Evolutionary conservation across 2,797 vertebrate species (phyloP), one percentile per base, ranked within the genome.

Genomic region (Coregonus suidteri): DNA sequence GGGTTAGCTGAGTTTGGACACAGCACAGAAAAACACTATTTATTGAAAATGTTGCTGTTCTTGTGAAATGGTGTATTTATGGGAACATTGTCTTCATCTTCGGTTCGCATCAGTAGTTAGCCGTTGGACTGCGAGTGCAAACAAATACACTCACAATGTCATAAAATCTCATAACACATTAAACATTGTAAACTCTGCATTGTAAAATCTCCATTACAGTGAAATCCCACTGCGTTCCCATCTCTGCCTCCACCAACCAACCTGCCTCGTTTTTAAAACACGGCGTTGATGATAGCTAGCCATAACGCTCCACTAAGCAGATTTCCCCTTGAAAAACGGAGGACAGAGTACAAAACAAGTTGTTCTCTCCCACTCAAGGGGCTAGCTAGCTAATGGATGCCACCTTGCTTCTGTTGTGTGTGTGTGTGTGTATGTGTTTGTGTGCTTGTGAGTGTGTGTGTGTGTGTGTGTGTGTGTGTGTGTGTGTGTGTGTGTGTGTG

Each of bases 311-410:
- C 93, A 92, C 91, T 92, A 1, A 3, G 41, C 41, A 77, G 77
- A 31, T 80, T 84, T 77, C 41, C 73, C 54, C 71, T 76, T 75
- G 76, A 76, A 52, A 89, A 69, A 53, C 75, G 74, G 76, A 82
- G 83, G 41, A 62, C 2, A 20, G n/a, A 85, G 90, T 90, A 90
- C 91, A 89, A 90, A 90, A 87, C 82, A 78, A 91, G 82, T 88
- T 4, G 59, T 62, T 13, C 59, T 62, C n/a, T 85, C 93, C 86
- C 86, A 92, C 91, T 94, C 81, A 77, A 93, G 90, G 90, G 91
- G 84, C 91, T 85, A 87, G 89, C 89, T 90, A 94, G n/a, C 6
- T 62, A 20, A 25, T 25, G 7, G n/a, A 62, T 20, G 6, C 7
- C 3, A 7, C 15, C 2, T 62, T 20, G 41, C 41, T n/a, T 25